These are phyloP conservation scores for Tauraco hartlaubi DNA, from an alignment of 2,797 vertebrate genomes.

Conservation along the genomic window DNA sequence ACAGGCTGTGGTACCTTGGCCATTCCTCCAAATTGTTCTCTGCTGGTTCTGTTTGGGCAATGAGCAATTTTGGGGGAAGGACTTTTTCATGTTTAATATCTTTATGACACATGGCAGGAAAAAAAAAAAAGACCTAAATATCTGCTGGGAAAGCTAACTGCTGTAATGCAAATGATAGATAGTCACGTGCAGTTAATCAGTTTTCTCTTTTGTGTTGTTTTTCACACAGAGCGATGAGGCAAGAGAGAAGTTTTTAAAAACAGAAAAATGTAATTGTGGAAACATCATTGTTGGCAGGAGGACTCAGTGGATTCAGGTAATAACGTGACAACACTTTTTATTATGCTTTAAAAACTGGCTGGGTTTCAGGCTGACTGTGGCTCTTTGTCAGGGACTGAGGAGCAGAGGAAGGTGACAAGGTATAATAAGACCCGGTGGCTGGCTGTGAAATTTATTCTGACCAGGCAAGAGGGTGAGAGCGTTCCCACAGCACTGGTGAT, in stretches of 20 bases:
- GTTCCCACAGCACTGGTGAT: not conserved
- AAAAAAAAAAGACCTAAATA: not conserved
- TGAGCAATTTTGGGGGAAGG: not conserved
- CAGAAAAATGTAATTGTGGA: slow-evolving; percentile 67
- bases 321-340: not conserved
- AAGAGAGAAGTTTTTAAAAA: slow-evolving; percentile 53
- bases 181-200: not conserved
- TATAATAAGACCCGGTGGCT: not conserved
- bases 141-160: not conserved
- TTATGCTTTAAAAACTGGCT: not conserved
- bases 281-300: slow-evolving; percentile 20
- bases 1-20: not conserved
- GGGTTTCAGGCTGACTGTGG: not conserved
- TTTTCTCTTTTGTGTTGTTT: slow-evolving; percentile 47
- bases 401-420: not conserved
- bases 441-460: slow-evolving; percentile 14
- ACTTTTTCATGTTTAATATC: not conserved
- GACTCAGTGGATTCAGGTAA: slow-evolving; percentile 63
- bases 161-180: not conserved
- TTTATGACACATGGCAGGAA: not conserved
- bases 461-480: not conserved
- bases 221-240: slow-evolving; percentile 49
- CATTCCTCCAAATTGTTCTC: not conserved
- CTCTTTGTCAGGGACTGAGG: not conserved
- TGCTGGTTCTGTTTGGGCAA: not conserved